Evolutionary conservation across 2,797 vertebrate species (phyloP), one percentile per base, ranked within the genome.

Genomic region (Hyperoplus lanceolatus): DNA sequence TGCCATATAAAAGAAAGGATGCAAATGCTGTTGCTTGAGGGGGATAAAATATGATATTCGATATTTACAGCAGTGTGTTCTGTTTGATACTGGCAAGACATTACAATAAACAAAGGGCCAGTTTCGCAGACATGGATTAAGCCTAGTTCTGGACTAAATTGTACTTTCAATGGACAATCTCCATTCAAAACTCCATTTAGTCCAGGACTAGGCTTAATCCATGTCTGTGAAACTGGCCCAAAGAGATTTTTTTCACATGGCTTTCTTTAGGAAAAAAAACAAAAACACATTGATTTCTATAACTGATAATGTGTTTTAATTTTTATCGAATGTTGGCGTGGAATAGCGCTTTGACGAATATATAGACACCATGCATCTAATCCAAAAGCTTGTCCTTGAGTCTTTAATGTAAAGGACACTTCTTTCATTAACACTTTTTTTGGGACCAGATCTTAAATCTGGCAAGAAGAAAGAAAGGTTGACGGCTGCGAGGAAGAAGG

Each of bases 371-470:
- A 77, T 46, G 50, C 65, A 66, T 62, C 53, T 65, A 69, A 82
- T 77, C 83, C 68, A 84, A 84, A 83, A 55, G 62, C 59, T 75
- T 59, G 45, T 73, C 68, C 66, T 70, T 58, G 49, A 68, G 58
- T 80, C 75, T 86, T 58, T 83, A 76, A 86, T 80, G 64, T 70
- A 49, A 80, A 69, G 29, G 50, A 75, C 62, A 61, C n/a, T 67
- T 75, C 69, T 87, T 81, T 73, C 51, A 73, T 87, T 84, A 75
- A 54, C 50, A 41, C 15, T 43, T 74, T 87, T 78, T 77, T 54
- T 61, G 65, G 76, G 72, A 53, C 49, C 55, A 38, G 41, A 76
- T 84, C 78, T 77, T 70, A 71, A 84, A 80, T 79, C 77, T 76
- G 68, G 60, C 70, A 75, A 67, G 79, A 81, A 72, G 8, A 81